Evolutionary conservation across 2,113 vertebrate genomes (phyloP).

Genomic region (Tauraco erythrolophus): DNA sequence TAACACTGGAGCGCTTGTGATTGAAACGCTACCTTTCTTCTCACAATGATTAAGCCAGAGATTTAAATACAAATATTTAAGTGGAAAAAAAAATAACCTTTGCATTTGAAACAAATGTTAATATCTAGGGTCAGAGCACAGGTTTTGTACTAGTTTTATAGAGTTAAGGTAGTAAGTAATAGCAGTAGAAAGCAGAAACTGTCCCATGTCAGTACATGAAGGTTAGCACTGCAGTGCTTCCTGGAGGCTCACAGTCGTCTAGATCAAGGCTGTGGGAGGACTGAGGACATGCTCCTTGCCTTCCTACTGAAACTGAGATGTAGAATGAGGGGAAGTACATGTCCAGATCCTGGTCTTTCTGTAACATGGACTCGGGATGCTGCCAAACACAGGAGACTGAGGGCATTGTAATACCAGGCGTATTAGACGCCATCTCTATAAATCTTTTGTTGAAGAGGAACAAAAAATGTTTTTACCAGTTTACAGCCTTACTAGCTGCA

Average conservation of each 20-base stretch:
- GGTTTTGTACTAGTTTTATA: not conserved
- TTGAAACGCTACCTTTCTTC: not conserved
- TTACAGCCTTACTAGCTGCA: not conserved
- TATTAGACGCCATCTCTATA: not conserved
- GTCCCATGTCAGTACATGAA: not conserved
- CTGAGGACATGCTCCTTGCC: not conserved
- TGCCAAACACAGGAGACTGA: not conserved
- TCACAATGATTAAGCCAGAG: not conserved
- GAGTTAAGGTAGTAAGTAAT: not conserved
- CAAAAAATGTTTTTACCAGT: not conserved
- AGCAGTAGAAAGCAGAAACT: not conserved
- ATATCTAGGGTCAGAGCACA: not conserved
- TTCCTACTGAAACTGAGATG: not conserved
- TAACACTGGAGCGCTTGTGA: not conserved
- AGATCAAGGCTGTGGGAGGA: not conserved
- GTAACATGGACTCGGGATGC: rapidly evolving
- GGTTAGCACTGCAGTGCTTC: not conserved
- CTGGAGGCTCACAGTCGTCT: not conserved
- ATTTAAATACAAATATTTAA: not conserved
- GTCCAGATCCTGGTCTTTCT: not conserved
- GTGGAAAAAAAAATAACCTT: not conserved
- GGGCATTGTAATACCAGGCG: not conserved
- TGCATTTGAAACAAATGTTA: not conserved
- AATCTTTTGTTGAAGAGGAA: not conserved
- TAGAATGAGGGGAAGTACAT: not conserved